Evolutionary conservation across 2,888 invertebrate genomes (phyloP), one percentile per base, ranked within the genome.

Genomic region (Sipha maydis): DNA sequence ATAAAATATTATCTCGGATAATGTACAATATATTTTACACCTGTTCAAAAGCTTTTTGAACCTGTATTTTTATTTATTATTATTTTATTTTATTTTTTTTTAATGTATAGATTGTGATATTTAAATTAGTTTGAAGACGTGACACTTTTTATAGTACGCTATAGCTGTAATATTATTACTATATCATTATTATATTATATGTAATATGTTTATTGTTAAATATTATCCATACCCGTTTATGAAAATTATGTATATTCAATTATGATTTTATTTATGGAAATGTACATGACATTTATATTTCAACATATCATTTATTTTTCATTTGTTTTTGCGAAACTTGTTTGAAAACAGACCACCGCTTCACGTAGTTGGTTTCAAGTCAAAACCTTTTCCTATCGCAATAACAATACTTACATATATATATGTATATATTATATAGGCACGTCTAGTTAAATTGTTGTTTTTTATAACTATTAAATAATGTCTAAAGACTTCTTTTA

Each of bases 181-280:
- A 80, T 48, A 69, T n/a, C 8, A 69, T 71, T 71, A 75, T 38
- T 75, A 75, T 34, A 73, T 28, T 75, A 75, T 34, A n/a, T 73
- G 73, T 80, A 80, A 85, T 73, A 86, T 80, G 73, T 80, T 86
- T 80, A 86, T 86, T 86, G 86, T 80, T 73, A 28, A 85, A 73
- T 73, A 76, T 38, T 25, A 25, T 76, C 69, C 61, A 34, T 85
- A 61, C 34, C 14, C 17, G 67, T 76, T 61, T 77, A 67, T 77
- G 67, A 67, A 85, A 67, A 85, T 31, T 48, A 14, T 85, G 77
- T 77, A 67, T 31, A 77, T 76, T 84, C 67, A 41, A 69, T 79
- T 77, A 69, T 71, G 48, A 71, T 85, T 48, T 79, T 71, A 79
- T 85, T 69, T 67, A 77, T 77, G 54, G n/a, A 79, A 78, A 71